These are phyloP conservation scores for Gastracanthus pulcherrimus DNA, from an alignment of 2,888 invertebrate genomes.

Conservation along the genomic window DNA sequence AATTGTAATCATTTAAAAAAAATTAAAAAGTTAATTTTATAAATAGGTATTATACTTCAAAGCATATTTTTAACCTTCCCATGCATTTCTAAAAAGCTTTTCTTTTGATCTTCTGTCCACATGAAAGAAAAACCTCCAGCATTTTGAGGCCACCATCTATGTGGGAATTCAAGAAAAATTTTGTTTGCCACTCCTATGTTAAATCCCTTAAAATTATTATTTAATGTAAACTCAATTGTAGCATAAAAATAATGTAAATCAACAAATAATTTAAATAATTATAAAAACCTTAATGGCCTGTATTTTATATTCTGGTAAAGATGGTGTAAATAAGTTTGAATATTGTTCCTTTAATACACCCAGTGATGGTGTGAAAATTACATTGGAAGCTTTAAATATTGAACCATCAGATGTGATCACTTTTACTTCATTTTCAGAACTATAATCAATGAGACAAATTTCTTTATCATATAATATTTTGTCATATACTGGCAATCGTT, in stretches of 20 bases:
- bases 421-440: constrained; percentile 77
- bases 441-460: constrained; percentile 79
- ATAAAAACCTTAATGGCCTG: constrained; percentile 58
- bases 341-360: constrained; percentile 84
- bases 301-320: constrained; percentile 80
- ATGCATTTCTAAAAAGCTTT: constrained; percentile 73
- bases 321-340: constrained; percentile 80
- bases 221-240: constrained; percentile 31
- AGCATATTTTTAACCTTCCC: constrained; percentile 63
- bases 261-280: constrained; percentile 13
- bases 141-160: constrained; percentile 82
- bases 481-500: constrained; percentile 75
- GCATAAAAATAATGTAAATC: constrained; percentile 19
- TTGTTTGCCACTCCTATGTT: constrained; percentile 84
- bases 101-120: constrained; percentile 80
- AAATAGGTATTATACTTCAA: background rate
- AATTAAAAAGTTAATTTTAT: background rate
- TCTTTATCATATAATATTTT: constrained; percentile 80
- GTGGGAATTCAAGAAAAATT: constrained; percentile 84
- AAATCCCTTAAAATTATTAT: constrained; percentile 77
- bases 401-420: constrained; percentile 81
- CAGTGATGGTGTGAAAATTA: constrained; percentile 84
- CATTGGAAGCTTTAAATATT: constrained; percentile 81
- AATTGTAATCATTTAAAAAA: background rate
- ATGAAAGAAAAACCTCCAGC: constrained; percentile 79